These are phyloP conservation scores for Paedocypris micromegethes DNA, from an alignment of 2,797 vertebrate genomes.

Conservation along the genomic window DNA sequence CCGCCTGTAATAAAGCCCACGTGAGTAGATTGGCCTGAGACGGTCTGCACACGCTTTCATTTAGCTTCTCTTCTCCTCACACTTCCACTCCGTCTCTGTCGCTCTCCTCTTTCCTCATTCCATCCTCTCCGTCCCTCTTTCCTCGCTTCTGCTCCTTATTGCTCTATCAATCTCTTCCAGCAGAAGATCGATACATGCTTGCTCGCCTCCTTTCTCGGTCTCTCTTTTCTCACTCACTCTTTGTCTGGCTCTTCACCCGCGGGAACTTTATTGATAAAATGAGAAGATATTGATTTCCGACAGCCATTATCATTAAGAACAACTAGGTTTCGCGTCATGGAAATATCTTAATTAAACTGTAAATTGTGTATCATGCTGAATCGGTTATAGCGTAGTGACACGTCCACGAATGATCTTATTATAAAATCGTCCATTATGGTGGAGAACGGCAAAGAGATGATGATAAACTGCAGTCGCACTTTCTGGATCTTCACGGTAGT, in stretches of 20 bases:
- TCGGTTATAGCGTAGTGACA: conserved; percentile 2
- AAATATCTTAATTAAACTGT: conserved; percentile 37
- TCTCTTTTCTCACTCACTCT: conserved; percentile 33
- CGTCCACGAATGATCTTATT: too few species aligned
- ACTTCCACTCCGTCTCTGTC: conserved; percentile 45
- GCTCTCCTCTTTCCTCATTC: conserved; percentile 22
- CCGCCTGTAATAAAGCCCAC: conserved; percentile 19
- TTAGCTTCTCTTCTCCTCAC: conserved; percentile 24
- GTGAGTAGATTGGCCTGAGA: conserved; percentile 32
- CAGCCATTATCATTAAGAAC: conserved; percentile 38
- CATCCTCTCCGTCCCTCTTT: conserved; percentile 27
- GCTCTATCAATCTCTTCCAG: conserved; percentile 74
- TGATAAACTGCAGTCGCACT: too few species aligned
- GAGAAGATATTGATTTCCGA: conserved; percentile 31
- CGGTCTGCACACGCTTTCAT: conserved; percentile 33
- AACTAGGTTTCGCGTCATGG: conserved; percentile 28
- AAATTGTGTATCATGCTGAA: conserved; percentile 32
- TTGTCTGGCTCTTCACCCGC: conserved; percentile 50
- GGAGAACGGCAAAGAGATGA: too few species aligned
- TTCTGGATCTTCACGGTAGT: too few species aligned
- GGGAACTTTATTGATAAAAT: conserved; percentile 47
- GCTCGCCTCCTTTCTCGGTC: conserved; percentile 60
- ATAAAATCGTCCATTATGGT: too few species aligned
- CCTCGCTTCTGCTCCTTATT: conserved; percentile 67
- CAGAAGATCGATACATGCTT: conserved; percentile 73